Conservation (phyloP, 2,797 vertebrate genomes). For the Nasua narica region DNA sequence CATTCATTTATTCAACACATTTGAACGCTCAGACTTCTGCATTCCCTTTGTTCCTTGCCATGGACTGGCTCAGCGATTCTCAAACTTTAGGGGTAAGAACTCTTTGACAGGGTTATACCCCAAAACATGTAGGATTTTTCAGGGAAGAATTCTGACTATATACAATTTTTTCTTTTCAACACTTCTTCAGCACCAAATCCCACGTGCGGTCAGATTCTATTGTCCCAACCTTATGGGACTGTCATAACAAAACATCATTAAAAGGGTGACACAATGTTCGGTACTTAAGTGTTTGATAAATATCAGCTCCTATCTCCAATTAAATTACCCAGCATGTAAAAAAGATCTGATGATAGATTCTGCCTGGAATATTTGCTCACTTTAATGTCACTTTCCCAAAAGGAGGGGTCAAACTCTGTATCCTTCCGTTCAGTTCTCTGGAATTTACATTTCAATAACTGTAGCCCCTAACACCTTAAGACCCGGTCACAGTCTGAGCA, state of each 20-base stretch:
- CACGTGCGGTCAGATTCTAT: neutral
- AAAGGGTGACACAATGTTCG: neutral
- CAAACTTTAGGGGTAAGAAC: neutral
- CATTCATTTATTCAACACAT: conserved; percentile 37
- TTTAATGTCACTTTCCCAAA: conserved; percentile 13
- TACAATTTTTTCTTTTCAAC: neutral
- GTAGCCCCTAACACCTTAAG: neutral
- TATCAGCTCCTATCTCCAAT: neutral
- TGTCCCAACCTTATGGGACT: neutral
- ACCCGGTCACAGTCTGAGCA: conserved; percentile 43
- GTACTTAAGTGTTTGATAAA: neutral
- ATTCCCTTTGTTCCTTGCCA: neutral
- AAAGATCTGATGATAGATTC: neutral
- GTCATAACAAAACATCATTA: neutral
- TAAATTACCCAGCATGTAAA: neutral
- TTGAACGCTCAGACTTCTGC: neutral
- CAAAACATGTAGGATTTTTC: neutral
- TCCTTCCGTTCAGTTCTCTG: conserved; percentile 42
- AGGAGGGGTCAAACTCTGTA: neutral
- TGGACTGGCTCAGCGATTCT: neutral
- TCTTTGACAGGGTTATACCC: neutral
- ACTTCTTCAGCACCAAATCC: neutral
- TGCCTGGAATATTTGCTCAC: neutral
- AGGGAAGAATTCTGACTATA: neutral
- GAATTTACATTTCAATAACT: conserved; percentile 37